A percentile compares a stretch with the other conserved stretches of the same genome.
Conservation (phyloP, 2,888 invertebrate genomes). For the Ophion ellenae region DNA sequence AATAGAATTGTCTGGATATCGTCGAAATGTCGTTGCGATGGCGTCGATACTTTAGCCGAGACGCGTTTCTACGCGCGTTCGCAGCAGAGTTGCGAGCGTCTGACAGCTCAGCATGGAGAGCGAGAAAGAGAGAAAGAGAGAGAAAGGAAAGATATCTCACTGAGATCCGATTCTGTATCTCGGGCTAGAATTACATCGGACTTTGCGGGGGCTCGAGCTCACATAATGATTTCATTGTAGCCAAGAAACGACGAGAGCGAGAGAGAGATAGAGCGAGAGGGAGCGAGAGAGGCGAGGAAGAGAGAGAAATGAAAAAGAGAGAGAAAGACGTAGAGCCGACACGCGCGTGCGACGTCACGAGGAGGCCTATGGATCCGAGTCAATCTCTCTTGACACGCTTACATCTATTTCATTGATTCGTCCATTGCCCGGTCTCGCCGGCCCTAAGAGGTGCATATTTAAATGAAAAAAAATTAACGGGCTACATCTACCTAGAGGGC, state of each 20-base stretch:
- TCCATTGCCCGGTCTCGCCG: conserved; percentile 25
- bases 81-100: conserved; percentile 22
- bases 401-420: conserved; percentile 28
- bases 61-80: conserved; percentile 39
- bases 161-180: conserved; percentile 60
- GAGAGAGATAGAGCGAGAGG: conserved; percentile 15
- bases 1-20: conserved; percentile 64
- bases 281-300: neutral
- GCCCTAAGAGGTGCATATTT: neutral
- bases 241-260: conserved; percentile 30
- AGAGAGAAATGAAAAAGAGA: conserved; percentile 17
- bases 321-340: conserved; percentile 27
- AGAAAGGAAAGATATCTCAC: conserved; percentile 55
- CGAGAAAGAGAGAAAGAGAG: conserved; percentile 44
- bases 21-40: conserved; percentile 51
- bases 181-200: conserved; percentile 69
- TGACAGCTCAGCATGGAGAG: conserved; percentile 35
- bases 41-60: conserved; percentile 57
- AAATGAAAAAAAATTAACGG: too few species aligned
- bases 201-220: conserved; percentile 58
- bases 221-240: conserved; percentile 66
- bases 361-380: conserved; percentile 39
- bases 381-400: conserved; percentile 50
- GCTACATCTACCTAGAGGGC: too few species aligned
- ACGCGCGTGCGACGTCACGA: conserved; percentile 39